These are phyloP conservation scores for Callospermophilus lateralis DNA, from an alignment of 2,113 vertebrate species.

Conservation along the genomic window DNA sequence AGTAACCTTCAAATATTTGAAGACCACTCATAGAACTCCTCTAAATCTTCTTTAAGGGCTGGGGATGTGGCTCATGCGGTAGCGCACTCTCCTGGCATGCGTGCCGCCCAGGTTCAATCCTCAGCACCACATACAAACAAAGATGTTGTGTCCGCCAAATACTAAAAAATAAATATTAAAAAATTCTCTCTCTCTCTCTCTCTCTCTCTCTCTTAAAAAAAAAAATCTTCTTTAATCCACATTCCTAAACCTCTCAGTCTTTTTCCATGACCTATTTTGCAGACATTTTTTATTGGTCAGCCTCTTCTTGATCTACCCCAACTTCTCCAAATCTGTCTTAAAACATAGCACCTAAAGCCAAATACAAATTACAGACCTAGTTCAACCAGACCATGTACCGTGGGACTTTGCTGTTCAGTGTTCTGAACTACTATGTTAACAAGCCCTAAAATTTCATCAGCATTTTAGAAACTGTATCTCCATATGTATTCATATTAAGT, in stretches of 20 bases:
- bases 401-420: not conserved
- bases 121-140: too few relatives aligned
- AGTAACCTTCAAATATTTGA: conserved; percentile 8
- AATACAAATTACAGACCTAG: not conserved
- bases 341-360: not conserved
- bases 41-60: not conserved
- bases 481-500: not conserved
- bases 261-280: not conserved
- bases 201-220: too few relatives aligned
- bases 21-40: not conserved
- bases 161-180: too few relatives aligned
- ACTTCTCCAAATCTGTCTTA: conserved; percentile 7
- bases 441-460: conserved; percentile 5
- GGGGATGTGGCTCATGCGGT: too few relatives aligned
- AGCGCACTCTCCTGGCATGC: too few relatives aligned
- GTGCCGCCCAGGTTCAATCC: too few relatives aligned
- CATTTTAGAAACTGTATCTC: conserved; percentile 2
- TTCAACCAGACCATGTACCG: not conserved
- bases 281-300: not conserved
- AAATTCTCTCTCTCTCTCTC: too few relatives aligned
- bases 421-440: not conserved
- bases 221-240: not conserved
- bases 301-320: not conserved
- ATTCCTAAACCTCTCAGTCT: not conserved
- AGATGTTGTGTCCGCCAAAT: too few relatives aligned